Conservation (phyloP, 1,140 invertebrate species). For the Nixonia krombeini region DNA sequence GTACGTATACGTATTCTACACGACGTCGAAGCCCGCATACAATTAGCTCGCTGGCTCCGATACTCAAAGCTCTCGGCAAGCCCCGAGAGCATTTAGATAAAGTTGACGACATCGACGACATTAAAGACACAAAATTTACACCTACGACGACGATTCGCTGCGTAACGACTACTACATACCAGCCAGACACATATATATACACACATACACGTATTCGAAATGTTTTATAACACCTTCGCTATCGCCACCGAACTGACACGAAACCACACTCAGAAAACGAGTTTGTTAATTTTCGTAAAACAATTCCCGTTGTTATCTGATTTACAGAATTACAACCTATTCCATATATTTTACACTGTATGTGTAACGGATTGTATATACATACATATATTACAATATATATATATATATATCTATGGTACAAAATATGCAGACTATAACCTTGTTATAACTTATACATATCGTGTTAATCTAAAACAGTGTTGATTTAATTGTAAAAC, state of each 20-base stretch:
- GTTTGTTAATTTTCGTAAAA: no score
- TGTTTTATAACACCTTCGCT: conserved; percentile 3
- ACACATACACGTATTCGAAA: conserved; percentile 1
- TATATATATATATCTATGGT: no score
- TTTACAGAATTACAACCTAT: no score
- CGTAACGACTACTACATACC: conserved; percentile 4
- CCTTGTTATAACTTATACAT: no score
- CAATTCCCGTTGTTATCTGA: no score
- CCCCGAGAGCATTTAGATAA: conserved; percentile 19
- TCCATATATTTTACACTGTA: no score
- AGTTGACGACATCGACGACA: conserved; percentile 22
- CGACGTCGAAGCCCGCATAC: conserved; percentile 13
- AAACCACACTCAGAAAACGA: not conserved
- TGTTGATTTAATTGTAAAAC: no score
- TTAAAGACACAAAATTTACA: conserved; percentile 27
- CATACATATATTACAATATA: no score
- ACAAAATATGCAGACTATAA: no score
- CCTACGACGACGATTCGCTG: conserved; percentile 12
- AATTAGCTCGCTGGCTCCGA: conserved; percentile 23
- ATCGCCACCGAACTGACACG: conserved; percentile 1
- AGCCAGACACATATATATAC: not conserved
- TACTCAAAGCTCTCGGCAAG: conserved; percentile 20
- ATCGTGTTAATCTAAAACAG: no score
- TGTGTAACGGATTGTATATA: no score
- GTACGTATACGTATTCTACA: conserved; percentile 27